Conservation (phyloP, 2,113 vertebrate genomes). For the Alectura lathami region DNA sequence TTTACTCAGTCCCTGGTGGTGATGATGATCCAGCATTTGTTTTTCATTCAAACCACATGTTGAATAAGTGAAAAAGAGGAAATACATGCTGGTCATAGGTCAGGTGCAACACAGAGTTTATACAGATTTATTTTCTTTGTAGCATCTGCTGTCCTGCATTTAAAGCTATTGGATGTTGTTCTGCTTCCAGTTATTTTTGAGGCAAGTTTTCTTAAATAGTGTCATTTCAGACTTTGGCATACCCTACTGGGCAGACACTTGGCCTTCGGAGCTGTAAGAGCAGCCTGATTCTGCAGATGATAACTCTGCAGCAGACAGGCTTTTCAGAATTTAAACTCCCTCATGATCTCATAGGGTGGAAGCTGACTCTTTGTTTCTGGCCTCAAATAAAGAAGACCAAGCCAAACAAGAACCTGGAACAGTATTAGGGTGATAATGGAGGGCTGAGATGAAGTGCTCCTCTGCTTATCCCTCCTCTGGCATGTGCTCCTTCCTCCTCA, state of each 20-base stretch:
- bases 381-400: neutral
- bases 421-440: neutral
- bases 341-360: conserved; percentile 56
- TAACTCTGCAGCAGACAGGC: neutral
- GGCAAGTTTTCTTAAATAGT: conserved; percentile 13
- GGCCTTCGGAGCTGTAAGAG: neutral
- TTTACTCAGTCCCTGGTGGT: conserved; percentile 21
- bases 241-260: neutral
- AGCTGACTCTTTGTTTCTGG: conserved; percentile 28
- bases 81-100: conserved; percentile 50
- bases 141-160: conserved; percentile 33
- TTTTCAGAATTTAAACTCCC: neutral
- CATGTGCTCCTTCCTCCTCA: no score
- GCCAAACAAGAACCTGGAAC: neutral
- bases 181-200: conserved; percentile 27
- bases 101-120: conserved; percentile 55
- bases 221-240: neutral
- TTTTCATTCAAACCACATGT: conserved; percentile 44
- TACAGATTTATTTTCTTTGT: conserved; percentile 45
- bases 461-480: neutral
- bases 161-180: neutral
- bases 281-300: neutral
- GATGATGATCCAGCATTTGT: conserved; percentile 30
- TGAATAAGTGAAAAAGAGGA: conserved; percentile 55
- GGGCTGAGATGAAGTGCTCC: neutral